phyloP scores from a whole-genome alignment of 2,113 vertebrate genomes.

The Tretioscincus oriximinensis region DNA sequence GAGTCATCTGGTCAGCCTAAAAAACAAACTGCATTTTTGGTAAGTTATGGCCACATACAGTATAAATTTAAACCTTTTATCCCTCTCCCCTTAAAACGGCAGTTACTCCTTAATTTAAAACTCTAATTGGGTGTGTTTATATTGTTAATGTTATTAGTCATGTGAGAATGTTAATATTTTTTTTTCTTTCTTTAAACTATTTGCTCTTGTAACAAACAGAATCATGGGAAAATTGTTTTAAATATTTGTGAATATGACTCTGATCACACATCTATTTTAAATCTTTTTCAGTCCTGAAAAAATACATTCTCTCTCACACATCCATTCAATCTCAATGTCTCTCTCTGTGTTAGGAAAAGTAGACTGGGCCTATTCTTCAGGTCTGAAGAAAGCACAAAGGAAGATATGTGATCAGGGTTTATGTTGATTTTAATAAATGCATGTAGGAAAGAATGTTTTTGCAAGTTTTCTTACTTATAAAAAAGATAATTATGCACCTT shows the following conservation, averaged over 20 bases:
- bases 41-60: conserved; percentile 60
- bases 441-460: not conserved
- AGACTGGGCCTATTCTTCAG: no score
- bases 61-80: conserved; percentile 61
- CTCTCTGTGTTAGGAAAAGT: not conserved
- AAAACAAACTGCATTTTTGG: conserved; percentile 64
- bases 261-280: no score
- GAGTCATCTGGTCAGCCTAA: no score
- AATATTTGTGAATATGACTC: not conserved
- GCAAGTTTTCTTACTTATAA: no score
- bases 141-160: conserved; percentile 68
- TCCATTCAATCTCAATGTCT: conserved; percentile 46
- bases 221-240: conserved; percentile 45
- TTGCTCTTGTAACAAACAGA: conserved; percentile 63
- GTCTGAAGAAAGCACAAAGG: no score
- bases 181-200: conserved; percentile 44
- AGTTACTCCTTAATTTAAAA: conserved; percentile 74
- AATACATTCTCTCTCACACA: conserved; percentile 53
- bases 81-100: conserved; percentile 52
- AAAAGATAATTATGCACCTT: not conserved
- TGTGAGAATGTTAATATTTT: conserved; percentile 65
- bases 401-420: no score
- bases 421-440: conserved; percentile 28
- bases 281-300: not conserved
- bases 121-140: conserved; percentile 68